Base-by-base conservation (phyloP, 1,140 invertebrate species). In the Temnothorax nylanderi region DNA sequence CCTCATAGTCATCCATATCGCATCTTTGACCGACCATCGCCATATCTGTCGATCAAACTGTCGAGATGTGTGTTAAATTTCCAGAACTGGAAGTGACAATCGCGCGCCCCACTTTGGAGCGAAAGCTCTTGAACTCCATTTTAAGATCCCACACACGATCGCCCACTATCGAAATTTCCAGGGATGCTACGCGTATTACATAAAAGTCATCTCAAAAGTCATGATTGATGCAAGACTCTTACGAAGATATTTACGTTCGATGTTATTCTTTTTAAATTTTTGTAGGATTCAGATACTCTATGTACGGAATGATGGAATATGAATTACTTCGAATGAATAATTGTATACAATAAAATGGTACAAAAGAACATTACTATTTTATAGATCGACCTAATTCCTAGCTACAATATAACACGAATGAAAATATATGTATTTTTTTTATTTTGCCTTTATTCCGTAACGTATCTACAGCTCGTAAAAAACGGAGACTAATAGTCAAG, bases 11-110 rank as follows among this genome's bases (percentile, higher is more conserved):
- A 32, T 81, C 7, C 34, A 37, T 41, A 26, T 58, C 58, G 58
- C 13, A 41, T 65, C n/a, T 37, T 54, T 18, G 16, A 72, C 34
- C 37, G 21, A 65, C 11, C 58, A 74, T 69, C 21, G 51, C 8
- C 37, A 74, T 64, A 32, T 26, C 58, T 32, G 13, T 51, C 77
- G n/a, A 34, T n/a, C 3, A n/a, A 56, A 34, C 51, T 26, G 56
- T 26, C 34, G 49, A 13, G 74, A 85, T 88, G 65, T 77, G 49
- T 75, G 80, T 41, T 81, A 76, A 72, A 56, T 65, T 62, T 85
- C 64, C 62, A 85, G 77, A 71, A 88, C 72, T 91, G 77, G 72
- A 86, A 91, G 54, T 80, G 82, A 89, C 81, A 90, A 58, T 88
- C 71, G 86, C 62, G 78, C 21, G 78, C 44, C 80, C 86, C 51